These are phyloP conservation scores for Diceros bicornis DNA, from an alignment of 2,797 vertebrate species.

Conservation along the genomic window DNA sequence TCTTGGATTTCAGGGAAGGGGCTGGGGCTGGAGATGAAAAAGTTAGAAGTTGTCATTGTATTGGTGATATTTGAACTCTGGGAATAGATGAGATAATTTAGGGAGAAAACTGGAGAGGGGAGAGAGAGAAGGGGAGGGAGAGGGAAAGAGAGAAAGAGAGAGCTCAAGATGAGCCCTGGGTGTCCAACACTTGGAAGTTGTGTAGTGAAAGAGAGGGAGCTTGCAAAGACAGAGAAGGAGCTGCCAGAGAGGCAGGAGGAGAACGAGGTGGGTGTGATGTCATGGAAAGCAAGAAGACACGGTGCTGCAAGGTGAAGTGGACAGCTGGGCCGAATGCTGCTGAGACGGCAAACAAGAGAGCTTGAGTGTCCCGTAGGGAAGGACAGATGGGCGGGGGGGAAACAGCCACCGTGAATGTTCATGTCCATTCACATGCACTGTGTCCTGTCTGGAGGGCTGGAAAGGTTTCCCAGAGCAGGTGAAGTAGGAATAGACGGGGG, in stretches of 20 bases:
- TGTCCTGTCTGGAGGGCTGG: background rate
- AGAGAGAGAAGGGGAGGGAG: background rate
- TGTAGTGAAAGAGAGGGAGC: background rate
- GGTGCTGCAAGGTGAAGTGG: background rate
- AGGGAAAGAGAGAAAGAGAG: background rate
- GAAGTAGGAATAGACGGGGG: background rate
- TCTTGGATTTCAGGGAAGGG: too few species aligned
- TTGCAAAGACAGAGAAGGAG: background rate
- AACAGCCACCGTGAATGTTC: background rate
- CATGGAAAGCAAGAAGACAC: background rate
- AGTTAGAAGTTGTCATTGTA: background rate
- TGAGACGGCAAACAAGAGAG: background rate
- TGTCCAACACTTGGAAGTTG: background rate
- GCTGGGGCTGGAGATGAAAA: background rate
- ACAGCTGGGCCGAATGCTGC: background rate
- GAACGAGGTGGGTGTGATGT: background rate
- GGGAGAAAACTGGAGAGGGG: background rate
- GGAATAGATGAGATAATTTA: background rate
- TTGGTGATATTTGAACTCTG: background rate
- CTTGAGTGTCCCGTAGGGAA: background rate
- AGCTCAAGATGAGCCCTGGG: background rate
- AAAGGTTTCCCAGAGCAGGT: background rate
- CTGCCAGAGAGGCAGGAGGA: background rate
- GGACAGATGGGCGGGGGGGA: background rate
- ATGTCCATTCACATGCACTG: rapidly evolving